These are phyloP conservation scores for Polyploca ridens DNA, from an alignment of 2,888 invertebrate species.

Conservation along the genomic window DNA sequence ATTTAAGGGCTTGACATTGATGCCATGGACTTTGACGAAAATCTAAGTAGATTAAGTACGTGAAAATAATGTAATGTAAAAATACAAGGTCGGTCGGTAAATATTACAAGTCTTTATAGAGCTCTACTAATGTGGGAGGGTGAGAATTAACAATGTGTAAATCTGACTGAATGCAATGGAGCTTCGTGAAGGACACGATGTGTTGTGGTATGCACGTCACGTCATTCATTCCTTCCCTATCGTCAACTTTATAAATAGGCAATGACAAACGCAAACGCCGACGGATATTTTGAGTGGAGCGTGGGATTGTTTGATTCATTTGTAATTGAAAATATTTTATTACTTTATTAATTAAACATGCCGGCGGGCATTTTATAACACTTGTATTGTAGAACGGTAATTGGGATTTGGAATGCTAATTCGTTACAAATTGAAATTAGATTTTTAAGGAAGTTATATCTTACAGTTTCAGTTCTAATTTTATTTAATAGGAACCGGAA, in stretches of 20 bases:
- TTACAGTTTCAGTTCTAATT: neutral
- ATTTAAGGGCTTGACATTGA: conserved; percentile 31
- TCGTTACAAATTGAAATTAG: neutral
- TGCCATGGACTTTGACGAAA: conserved; percentile 23
- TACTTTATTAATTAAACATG: conserved; percentile 17
- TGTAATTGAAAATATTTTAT: conserved; percentile 13
- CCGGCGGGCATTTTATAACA: neutral
- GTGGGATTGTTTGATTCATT: conserved; percentile 32
- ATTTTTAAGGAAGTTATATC: neutral
- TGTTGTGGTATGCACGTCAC: neutral
- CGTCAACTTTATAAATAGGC: conserved; percentile 28
- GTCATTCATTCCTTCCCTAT: neutral
- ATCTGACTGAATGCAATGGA: neutral
- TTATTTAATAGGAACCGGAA: neutral
- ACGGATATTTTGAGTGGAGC: conserved; percentile 18
- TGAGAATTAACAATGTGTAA: neutral
- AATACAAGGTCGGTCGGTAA: neutral
- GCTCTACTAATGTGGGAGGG: neutral
- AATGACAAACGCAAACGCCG: conserved; percentile 25
- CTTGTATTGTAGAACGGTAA: neutral
- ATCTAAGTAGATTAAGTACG: neutral
- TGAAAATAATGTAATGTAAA: neutral
- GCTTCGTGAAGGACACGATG: neutral
- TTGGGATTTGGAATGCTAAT: neutral
- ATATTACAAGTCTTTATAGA: neutral